phyloP scores from a whole-genome alignment of 2,113 vertebrate species.

The Alligator mississippiensis region DNA sequence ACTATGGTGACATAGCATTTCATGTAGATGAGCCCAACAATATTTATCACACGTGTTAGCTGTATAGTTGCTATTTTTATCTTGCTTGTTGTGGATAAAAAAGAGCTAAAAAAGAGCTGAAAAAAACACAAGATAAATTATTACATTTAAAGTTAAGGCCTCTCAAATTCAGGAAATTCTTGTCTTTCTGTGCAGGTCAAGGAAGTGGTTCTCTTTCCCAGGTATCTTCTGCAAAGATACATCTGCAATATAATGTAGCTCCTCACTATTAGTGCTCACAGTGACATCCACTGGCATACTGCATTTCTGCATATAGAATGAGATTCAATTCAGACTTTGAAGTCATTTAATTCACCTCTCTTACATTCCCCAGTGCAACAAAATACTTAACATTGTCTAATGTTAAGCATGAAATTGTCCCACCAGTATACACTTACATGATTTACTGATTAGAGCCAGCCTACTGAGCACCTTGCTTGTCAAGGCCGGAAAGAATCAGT shows the following conservation, averaged over 20 bases:
- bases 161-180: not conserved
- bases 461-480: not conserved
- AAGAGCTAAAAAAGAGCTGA: not conserved
- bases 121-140: not conserved
- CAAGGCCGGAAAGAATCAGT: not conserved
- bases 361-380: not conserved
- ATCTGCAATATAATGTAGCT: conserved; percentile 25
- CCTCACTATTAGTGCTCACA: conserved; percentile 13
- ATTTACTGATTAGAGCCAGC: not conserved
- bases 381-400: conserved; percentile 2
- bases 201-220: not conserved
- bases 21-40: not conserved
- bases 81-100: not conserved
- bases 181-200: not conserved
- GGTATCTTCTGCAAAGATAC: not conserved
- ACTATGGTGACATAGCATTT: too few species aligned
- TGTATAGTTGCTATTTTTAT: conserved; percentile 17
- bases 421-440: not conserved
- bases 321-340: conserved; percentile 17
- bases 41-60: conserved; percentile 7
- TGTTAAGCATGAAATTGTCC: not conserved
- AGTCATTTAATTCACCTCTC: conserved; percentile 2
- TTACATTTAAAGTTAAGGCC: not conserved
- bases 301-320: not conserved
- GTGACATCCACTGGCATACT: conserved; percentile 60